A percentile compares a stretch with the other conserved stretches of the same genome.
phyloP scores from a whole-genome alignment of 92 coral and sea anemone species.

The Actinostola sp. region DNA sequence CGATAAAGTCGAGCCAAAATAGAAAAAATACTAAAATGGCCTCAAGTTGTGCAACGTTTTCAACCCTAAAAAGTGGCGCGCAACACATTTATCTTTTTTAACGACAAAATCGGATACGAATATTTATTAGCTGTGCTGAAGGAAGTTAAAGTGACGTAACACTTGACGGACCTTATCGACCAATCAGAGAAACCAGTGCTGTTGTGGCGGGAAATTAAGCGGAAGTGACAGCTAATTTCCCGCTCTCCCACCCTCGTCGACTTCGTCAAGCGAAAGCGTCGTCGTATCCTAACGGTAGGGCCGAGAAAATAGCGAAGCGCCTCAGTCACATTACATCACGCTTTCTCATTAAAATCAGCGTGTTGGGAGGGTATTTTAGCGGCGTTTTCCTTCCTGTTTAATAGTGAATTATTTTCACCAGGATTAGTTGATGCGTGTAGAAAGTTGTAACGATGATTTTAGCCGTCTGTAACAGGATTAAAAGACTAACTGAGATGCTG shows the following conservation, averaged over 20 bases:
- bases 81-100: too few species aligned
- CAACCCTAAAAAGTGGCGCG: too few species aligned
- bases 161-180: constrained; percentile 9
- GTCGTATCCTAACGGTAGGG: background rate
- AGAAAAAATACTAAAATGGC: too few species aligned
- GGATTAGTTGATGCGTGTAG: background rate
- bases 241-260: constrained; percentile 26
- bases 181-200: constrained; percentile 14
- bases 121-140: too few species aligned
- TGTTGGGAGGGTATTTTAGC: too few species aligned
- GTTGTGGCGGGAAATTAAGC: constrained; percentile 25
- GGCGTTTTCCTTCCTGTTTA: constrained; percentile 4
- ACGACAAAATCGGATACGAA: too few species aligned
- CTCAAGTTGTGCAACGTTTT: too few species aligned
- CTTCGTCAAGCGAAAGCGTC: constrained; percentile 7
- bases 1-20: background rate
- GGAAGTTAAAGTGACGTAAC: constrained; percentile 13
- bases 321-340: background rate
- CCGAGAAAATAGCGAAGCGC: background rate
- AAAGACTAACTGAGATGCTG: background rate
- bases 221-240: constrained; percentile 24
- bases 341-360: too few species aligned
- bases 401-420: background rate
- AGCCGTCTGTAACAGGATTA: background rate
- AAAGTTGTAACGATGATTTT: background rate